Evolutionary conservation across 2,797 vertebrate species (phyloP).

Genomic region (Myiothlypis coronata): DNA sequence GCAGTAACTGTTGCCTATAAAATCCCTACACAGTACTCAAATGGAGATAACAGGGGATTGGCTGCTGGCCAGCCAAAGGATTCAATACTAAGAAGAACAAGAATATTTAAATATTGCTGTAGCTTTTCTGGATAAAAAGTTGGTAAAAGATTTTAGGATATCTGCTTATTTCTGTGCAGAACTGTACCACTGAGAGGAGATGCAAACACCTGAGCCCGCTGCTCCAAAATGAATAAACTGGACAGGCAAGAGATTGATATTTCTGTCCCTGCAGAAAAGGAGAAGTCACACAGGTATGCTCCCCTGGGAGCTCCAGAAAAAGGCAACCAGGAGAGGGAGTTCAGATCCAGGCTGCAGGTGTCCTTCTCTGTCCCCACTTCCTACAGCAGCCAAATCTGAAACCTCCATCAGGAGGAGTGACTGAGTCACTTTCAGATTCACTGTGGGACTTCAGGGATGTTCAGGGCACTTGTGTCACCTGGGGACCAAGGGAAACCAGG

Average conservation of each 20-base stretch:
- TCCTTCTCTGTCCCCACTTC: background rate
- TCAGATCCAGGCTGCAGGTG: background rate
- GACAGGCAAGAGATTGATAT: background rate
- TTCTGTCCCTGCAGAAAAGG: background rate
- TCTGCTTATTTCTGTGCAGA: background rate
- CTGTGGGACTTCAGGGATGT: background rate
- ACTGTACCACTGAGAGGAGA: background rate
- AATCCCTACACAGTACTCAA: background rate
- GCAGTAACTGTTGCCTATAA: background rate
- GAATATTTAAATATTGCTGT: background rate
- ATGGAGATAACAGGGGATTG: accelerated
- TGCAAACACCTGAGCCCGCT: background rate
- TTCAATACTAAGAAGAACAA: background rate
- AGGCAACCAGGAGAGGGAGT: background rate
- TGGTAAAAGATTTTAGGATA: background rate
- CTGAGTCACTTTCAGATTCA: accelerated
- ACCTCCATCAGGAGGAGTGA: background rate
- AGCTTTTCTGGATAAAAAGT: background rate
- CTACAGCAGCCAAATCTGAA: background rate
- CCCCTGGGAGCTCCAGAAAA: background rate
- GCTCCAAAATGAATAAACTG: background rate
- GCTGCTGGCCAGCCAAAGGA: background rate
- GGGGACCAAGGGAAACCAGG: background rate
- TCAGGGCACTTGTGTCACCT: background rate
- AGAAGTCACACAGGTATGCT: background rate